Conservation (phyloP, 2,888 invertebrate genomes). For the Mythimna albipuncta region DNA sequence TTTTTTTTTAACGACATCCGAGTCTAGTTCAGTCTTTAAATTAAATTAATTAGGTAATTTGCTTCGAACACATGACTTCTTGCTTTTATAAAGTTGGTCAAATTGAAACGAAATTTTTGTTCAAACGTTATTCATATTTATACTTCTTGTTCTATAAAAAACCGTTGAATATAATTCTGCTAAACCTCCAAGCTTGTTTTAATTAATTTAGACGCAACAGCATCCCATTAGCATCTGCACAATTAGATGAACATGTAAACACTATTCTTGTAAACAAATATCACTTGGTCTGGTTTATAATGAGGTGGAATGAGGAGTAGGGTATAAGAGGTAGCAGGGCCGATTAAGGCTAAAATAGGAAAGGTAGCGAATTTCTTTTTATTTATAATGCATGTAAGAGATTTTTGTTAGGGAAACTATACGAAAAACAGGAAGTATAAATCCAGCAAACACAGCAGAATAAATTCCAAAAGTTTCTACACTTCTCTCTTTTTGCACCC, state of each 20-base stretch:
- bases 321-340: slow-evolving; percentile 14
- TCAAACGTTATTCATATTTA: too few species aligned
- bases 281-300: slow-evolving; percentile 43
- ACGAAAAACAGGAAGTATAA: too few species aligned
- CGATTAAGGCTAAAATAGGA: neutral
- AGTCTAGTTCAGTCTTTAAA: too few species aligned
- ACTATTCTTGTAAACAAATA: slow-evolving; percentile 62
- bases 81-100: neutral
- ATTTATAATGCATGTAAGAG: too few species aligned
- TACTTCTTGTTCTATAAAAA: neutral
- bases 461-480: too few species aligned
- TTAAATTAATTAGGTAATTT: too few species aligned
- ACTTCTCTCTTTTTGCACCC: too few species aligned
- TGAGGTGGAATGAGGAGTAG: neutral
- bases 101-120: neutral
- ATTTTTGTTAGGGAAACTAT: too few species aligned
- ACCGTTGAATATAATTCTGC: neutral
- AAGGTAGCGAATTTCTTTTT: neutral
- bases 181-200: neutral
- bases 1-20: too few species aligned
- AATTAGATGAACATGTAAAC: neutral
- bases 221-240: neutral
- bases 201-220: neutral
- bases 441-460: too few species aligned
- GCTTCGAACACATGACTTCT: too few species aligned